phyloP scores from a whole-genome alignment of 2,113 vertebrate species.

The Hystrix cristata region DNA sequence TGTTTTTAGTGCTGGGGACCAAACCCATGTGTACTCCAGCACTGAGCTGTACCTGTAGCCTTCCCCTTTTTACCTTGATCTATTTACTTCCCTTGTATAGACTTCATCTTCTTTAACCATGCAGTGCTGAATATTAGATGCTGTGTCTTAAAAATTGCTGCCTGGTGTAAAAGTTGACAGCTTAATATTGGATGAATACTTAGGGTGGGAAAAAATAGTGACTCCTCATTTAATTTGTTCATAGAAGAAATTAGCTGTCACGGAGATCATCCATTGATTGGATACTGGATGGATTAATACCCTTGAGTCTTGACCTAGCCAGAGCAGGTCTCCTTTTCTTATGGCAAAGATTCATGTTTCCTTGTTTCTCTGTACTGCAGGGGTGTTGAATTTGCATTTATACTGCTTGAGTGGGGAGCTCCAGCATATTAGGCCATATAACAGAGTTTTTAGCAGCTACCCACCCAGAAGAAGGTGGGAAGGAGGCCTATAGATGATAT shows the following conservation, averaged over 20 bases:
- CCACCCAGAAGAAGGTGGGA: not conserved
- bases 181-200: not conserved
- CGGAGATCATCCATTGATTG: not conserved
- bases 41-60: not conserved
- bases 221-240: not conserved
- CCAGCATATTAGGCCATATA: not conserved
- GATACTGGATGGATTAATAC: not conserved
- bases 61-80: not conserved
- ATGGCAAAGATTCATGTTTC: not conserved
- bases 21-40: not conserved
- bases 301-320: not conserved
- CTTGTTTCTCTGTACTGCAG: not conserved
- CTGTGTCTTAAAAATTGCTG: conserved; percentile 3
- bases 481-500: not conserved
- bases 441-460: not conserved
- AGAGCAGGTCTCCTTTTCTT: not conserved
- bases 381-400: not conserved
- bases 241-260: not conserved
- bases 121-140: not conserved
- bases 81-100: not conserved
- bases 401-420: not conserved
- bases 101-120: not conserved
- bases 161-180: not conserved
- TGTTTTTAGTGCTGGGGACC: not conserved
- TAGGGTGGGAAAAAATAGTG: not conserved